phyloP scores from a whole-genome alignment of 2,888 invertebrate species.

The Lepidocyrtinus sp. region DNA sequence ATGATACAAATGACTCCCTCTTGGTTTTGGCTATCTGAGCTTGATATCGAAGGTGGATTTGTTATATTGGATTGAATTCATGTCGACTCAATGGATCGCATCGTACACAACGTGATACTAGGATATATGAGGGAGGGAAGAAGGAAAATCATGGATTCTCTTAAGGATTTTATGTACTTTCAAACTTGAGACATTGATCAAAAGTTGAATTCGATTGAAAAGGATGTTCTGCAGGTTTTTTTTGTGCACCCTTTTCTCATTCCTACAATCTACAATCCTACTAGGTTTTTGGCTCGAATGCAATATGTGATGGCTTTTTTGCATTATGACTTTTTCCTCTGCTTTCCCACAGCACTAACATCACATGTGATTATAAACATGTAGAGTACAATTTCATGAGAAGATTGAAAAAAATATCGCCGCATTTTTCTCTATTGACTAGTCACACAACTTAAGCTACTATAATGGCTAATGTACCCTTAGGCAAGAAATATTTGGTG shows the following conservation, averaged over 20 bases:
- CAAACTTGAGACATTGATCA: slow-evolving; percentile 51
- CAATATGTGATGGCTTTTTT: not conserved
- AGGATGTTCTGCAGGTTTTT: slow-evolving; percentile 55
- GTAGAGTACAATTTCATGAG: not conserved
- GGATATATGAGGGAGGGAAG: no score
- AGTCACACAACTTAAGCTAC: slow-evolving; percentile 7
- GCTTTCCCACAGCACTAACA: not conserved
- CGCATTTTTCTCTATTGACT: no score
- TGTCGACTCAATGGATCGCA: no score
- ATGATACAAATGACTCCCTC: slow-evolving; percentile 46
- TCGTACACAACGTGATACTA: no score
- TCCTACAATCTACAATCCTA: not conserved
- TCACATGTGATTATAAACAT: not conserved
- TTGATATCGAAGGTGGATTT: slow-evolving; percentile 29
- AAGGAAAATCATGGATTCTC: no score
- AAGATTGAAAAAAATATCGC: no score
- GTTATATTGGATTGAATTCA: no score
- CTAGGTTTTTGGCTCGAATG: not conserved
- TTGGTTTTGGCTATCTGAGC: slow-evolving; percentile 40
- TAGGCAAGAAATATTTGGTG: slow-evolving; percentile 34
- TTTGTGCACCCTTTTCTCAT: slow-evolving; percentile 35
- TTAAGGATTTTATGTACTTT: no score
- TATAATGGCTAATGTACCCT: slow-evolving; percentile 27
- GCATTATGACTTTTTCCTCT: not conserved
- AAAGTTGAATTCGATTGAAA: slow-evolving; percentile 49